Percentiles rank a stretch among this genome's conserved stretches.
phyloP scores from a whole-genome alignment of 2,888 invertebrate genomes.

The Xylocampa areola region DNA sequence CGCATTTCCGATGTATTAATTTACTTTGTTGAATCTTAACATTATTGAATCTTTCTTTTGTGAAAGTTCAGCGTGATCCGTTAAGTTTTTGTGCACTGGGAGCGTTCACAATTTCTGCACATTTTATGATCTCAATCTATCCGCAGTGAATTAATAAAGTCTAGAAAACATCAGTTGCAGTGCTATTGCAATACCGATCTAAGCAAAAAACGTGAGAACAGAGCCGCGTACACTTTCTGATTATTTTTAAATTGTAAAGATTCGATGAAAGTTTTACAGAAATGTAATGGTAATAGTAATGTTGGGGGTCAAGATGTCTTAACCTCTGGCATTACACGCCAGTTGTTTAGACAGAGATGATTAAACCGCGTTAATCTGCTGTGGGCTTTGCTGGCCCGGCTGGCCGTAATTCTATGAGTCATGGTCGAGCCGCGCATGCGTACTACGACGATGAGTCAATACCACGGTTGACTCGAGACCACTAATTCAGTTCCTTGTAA shows the following conservation, averaged over 20 bases:
- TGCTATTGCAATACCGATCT: slow-evolving; percentile 41
- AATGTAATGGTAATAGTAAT: slow-evolving; percentile 40
- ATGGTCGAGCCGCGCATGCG: slow-evolving; percentile 65
- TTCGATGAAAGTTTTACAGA: slow-evolving; percentile 54
- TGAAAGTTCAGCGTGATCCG: slow-evolving; percentile 10
- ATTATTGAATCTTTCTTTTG: too few species aligned
- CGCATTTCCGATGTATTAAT: slow-evolving; percentile 44
- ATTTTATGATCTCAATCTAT: slow-evolving; percentile 34
- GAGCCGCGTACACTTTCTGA: slow-evolving; percentile 48
- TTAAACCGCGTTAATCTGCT: slow-evolving; percentile 48
- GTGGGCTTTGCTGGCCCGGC: slow-evolving; percentile 37
- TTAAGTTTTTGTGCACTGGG: not conserved
- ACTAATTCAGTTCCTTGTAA: slow-evolving; percentile 63
- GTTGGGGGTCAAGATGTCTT: slow-evolving; percentile 33
- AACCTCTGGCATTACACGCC: slow-evolving; percentile 45
- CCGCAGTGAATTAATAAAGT: slow-evolving; percentile 26
- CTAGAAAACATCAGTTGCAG: slow-evolving; percentile 33
- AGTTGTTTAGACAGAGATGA: slow-evolving; percentile 40
- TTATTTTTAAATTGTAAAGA: slow-evolving; percentile 50
- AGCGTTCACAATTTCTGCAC: slow-evolving; percentile 7
- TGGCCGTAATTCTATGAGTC: slow-evolving; percentile 64
- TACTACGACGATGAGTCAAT: slow-evolving; percentile 79
- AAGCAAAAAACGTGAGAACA: slow-evolving; percentile 56
- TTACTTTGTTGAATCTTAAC: slow-evolving; percentile 7
- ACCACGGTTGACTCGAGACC: slow-evolving; percentile 58